Evolutionary conservation across 2,888 invertebrate genomes (phyloP).

Genomic region (Tetropium fuscum): DNA sequence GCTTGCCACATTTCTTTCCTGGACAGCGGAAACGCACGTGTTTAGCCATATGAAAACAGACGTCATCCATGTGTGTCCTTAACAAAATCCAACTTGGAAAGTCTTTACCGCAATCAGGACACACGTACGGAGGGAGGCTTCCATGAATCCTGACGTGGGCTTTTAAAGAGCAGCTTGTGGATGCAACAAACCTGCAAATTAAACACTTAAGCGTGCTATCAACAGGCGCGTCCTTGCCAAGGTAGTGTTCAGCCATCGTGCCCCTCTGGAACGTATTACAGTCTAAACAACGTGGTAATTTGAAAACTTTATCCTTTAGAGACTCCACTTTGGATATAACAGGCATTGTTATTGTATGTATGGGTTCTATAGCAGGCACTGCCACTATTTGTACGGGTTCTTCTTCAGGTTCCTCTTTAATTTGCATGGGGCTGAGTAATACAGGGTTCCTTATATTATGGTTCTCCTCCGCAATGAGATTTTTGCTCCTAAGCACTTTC

Average conservation of each 20-base stretch:
- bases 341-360: slow-evolving; percentile 42
- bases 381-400: too few species aligned
- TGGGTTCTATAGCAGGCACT: too few species aligned
- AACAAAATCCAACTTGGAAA: slow-evolving; percentile 67
- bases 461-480: slow-evolving; percentile 11
- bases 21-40: slow-evolving; percentile 59
- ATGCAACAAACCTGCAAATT: slow-evolving; percentile 59
- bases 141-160: slow-evolving; percentile 74
- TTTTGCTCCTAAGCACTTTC: slow-evolving; percentile 27
- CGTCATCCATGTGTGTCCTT: slow-evolving; percentile 68
- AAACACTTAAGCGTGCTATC: slow-evolving; percentile 53
- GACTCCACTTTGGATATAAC: slow-evolving; percentile 59
- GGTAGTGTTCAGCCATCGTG: slow-evolving; percentile 55
- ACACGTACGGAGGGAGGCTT: slow-evolving; percentile 69
- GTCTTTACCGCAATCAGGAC: slow-evolving; percentile 76
- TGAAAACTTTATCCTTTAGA: slow-evolving; percentile 43
- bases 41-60: slow-evolving; percentile 66
- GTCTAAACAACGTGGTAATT: slow-evolving; percentile 52
- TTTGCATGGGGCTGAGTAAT: not conserved
- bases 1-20: slow-evolving; percentile 62
- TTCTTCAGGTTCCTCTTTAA: slow-evolving; percentile 32
- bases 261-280: slow-evolving; percentile 44
- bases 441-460: not conserved
- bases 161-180: slow-evolving; percentile 68
- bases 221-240: slow-evolving; percentile 52